These are phyloP conservation scores for Lottia gigantea DNA, from an alignment of 2,888 invertebrate genomes.

Conservation along the genomic window DNA sequence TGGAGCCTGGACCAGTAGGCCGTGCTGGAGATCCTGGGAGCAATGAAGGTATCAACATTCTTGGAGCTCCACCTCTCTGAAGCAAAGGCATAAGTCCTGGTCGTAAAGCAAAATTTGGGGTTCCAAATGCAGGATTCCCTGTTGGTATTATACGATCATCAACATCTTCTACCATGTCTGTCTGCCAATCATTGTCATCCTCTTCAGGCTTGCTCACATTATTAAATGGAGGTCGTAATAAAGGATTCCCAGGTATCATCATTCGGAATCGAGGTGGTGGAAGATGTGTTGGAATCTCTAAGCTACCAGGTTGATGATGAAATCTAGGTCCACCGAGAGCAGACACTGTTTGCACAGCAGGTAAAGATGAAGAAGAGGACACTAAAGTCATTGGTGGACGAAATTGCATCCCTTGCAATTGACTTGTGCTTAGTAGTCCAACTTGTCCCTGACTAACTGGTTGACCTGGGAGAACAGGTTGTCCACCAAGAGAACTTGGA, in stretches of 20 bases:
- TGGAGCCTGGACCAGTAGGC: slow-evolving; percentile 23
- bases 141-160: slow-evolving; percentile 16
- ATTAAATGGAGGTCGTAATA: slow-evolving; percentile 19
- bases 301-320: slow-evolving; percentile 31
- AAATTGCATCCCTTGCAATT: slow-evolving; percentile 12
- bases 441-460: slow-evolving; percentile 9
- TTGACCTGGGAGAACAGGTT: not conserved
- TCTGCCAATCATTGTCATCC: slow-evolving; percentile 19
- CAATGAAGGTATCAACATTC: slow-evolving; percentile 12
- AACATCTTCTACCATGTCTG: slow-evolving; percentile 15
- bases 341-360: slow-evolving; percentile 19
- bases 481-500: slow-evolving; percentile 1
- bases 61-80: slow-evolving; percentile 10
- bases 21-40: slow-evolving; percentile 23
- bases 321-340: slow-evolving; percentile 42
- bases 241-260: slow-evolving; percentile 39
- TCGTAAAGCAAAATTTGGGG: slow-evolving; percentile 12
- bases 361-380: slow-evolving; percentile 18
- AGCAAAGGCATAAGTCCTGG: slow-evolving; percentile 9
- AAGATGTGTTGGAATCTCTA: slow-evolving; percentile 19
- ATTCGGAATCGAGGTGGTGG: slow-evolving; percentile 46
- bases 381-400: slow-evolving; percentile 20
- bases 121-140: slow-evolving; percentile 1
- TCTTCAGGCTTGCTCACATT: slow-evolving; percentile 13
- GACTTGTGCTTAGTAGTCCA: slow-evolving; percentile 23